Base-by-base conservation (phyloP, 2,888 invertebrate species). In the Epistrophe eligans region DNA sequence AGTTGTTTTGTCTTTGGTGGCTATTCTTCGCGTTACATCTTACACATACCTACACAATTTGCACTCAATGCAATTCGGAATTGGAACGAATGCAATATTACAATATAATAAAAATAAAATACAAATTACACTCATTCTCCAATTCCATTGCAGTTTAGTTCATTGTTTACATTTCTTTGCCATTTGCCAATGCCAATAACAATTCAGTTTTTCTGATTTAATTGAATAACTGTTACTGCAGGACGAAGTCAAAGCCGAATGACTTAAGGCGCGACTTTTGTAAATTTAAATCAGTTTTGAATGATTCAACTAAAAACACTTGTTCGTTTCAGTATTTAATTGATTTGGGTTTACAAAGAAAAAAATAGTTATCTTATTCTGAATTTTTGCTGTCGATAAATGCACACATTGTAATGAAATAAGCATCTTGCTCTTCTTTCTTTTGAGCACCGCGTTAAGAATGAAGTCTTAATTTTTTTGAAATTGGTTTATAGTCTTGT, bases 81-180 rank as follows among this genome's bases (percentile, higher is more conserved):
- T 52, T 13, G 52, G 13, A 24, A 24, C 48, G 17, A 48, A 15
- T 52, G 13, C 6, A 52, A 11, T 4, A 52, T 24, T 24, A 3
- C 24, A 24, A 24, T 24, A 3, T 3, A 24, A 24, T 1, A 7
- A 7, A n/a, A 52, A 24, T 4, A 52, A 19, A 17, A 19, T 11
- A 15, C 28, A 28, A 28, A 4, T 2, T 15, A 4, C 32, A 28
- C n/a, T 35, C n/a, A 17, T 35, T 35, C 58, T 58, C 58, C 58
- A 35, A 32, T 58, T 58, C 58, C 58, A 35, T 35, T 5, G 5
- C 32, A n/a, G n/a, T 57, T 57, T 35, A 32, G 24, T 58, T 57
- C n/a, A n/a, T 45, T 45, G 38, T 60, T 52, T 52, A 52, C 52
- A 38, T 58, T 17, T 5, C n/a, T n/a, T n/a, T n/a, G n/a, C n/a